Conservation (phyloP, 2,888 invertebrate species). For the Diarsia dahlii region DNA sequence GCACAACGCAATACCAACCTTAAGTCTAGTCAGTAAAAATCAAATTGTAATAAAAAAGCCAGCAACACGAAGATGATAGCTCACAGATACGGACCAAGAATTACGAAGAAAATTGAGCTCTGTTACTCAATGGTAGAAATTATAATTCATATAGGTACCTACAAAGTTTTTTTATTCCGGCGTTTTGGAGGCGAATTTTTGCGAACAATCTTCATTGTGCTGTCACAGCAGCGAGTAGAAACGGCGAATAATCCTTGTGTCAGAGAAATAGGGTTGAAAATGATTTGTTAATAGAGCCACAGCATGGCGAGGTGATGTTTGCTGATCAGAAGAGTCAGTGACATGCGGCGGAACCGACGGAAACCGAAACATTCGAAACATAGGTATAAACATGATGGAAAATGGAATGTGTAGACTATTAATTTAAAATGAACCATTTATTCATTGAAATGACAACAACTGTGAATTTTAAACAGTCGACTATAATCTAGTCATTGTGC, state of each 20-base stretch:
- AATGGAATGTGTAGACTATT: no score
- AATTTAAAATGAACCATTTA: no score
- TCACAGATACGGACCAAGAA: conserved; percentile 1
- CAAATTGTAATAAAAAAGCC: not conserved
- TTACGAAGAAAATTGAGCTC: conserved; percentile 26
- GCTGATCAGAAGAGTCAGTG: conserved; percentile 43
- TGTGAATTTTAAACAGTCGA: no score
- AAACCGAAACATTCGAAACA: no score
- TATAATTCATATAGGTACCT: conserved; percentile 5
- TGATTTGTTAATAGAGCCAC: not conserved
- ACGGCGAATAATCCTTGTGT: conserved; percentile 4
- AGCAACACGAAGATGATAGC: conserved; percentile 7
- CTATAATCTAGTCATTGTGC: no score
- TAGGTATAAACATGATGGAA: no score
- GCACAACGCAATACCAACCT: conserved; percentile 9
- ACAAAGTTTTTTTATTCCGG: not conserved
- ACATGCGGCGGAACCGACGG: conserved; percentile 40
- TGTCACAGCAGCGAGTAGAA: not conserved
- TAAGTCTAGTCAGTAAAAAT: not conserved
- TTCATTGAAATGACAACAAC: no score
- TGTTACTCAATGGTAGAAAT: conserved; percentile 23
- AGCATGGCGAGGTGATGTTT: conserved; percentile 11
- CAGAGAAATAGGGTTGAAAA: not conserved
- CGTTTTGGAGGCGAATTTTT: conserved; percentile 17
- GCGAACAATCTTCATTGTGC: conserved; percentile 10